Evolutionary conservation across 2,888 invertebrate genomes (phyloP), one percentile per base, ranked within the genome.

Genomic region (Chloromyia formosa): DNA sequence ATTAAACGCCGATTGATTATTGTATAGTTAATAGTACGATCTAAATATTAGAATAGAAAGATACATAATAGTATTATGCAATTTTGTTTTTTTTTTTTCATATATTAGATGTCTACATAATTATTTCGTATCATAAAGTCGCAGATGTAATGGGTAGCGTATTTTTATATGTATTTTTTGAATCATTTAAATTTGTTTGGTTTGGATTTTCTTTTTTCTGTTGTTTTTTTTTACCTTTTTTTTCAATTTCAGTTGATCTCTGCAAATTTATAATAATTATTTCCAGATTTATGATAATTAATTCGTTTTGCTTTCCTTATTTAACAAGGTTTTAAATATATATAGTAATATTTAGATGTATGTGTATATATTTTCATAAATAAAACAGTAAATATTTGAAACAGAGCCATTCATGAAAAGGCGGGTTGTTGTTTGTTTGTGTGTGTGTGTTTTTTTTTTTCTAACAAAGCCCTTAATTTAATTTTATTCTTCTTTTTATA

Each of bases 21-120:
- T 64, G 18, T 64, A 18, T 45, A 64, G 3, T 42, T 64, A 64
- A 64, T 42, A 18, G 40, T 64, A 61, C 35, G n/a, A 61, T 61
- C 61, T 61, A 27, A 61, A 35, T 27, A 61, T 61, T 61, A 61
- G 23, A 61, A 27, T 61, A 61, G 16, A 5, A 61, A 5, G 35
- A 61, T 64, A 64, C 45, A n/a, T n/a, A n/a, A n/a, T n/a, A n/a
- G n/a, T n/a, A n/a, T 61, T 27, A 42, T 45, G 64, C 64, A 45
- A 16, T 58, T 7, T 64, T 64, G 64, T 64, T 42, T 64, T 23
- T 14, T 58, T 58, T 22, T 20, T 58, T n/a, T 64, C 12, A 18
- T 45, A 42, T 64, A n/a, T n/a, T n/a, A n/a, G n/a, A n/a, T n/a
- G n/a, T n/a, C n/a, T n/a, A n/a, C n/a, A n/a, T n/a, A n/a, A n/a